phyloP scores from a whole-genome alignment of 2,888 invertebrate genomes.

The Tricholauxania praeusta region DNA sequence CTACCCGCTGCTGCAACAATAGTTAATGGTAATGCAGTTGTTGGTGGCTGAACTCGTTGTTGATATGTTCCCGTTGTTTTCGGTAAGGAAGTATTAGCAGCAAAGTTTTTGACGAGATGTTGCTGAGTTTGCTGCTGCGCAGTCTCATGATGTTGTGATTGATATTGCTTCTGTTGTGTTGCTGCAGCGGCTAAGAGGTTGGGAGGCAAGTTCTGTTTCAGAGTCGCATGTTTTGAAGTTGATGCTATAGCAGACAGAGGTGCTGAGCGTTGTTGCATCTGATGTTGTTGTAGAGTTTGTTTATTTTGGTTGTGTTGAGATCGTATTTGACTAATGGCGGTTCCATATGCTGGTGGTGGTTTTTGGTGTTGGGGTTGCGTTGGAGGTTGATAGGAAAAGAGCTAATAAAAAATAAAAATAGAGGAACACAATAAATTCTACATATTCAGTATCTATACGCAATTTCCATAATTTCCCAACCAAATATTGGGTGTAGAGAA shows the following conservation, averaged over 20 bases:
- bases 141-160: constrained; percentile 25
- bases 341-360: constrained; percentile 67
- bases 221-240: constrained; percentile 14
- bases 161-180: constrained; percentile 14
- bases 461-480: background rate
- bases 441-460: background rate
- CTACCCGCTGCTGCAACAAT: constrained; percentile 42
- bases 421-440: background rate
- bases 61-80: constrained; percentile 27
- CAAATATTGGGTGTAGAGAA: no score
- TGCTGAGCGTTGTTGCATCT: constrained; percentile 37
- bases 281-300: constrained; percentile 42
- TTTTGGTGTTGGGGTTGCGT: constrained; percentile 62
- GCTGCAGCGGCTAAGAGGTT: background rate
- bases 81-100: constrained; percentile 25
- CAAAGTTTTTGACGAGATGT: constrained; percentile 36
- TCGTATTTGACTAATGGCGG: constrained; percentile 68
- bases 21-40: constrained; percentile 38
- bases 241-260: constrained; percentile 23
- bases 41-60: constrained; percentile 35
- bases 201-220: constrained; percentile 23
- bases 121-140: constrained; percentile 22
- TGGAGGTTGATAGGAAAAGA: constrained; percentile 59
- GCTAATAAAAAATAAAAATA: constrained; percentile 47
- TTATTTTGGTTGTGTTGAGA: constrained; percentile 67